These are phyloP conservation scores for Hedya salicella DNA, from an alignment of 2,888 invertebrate genomes.

Conservation along the genomic window DNA sequence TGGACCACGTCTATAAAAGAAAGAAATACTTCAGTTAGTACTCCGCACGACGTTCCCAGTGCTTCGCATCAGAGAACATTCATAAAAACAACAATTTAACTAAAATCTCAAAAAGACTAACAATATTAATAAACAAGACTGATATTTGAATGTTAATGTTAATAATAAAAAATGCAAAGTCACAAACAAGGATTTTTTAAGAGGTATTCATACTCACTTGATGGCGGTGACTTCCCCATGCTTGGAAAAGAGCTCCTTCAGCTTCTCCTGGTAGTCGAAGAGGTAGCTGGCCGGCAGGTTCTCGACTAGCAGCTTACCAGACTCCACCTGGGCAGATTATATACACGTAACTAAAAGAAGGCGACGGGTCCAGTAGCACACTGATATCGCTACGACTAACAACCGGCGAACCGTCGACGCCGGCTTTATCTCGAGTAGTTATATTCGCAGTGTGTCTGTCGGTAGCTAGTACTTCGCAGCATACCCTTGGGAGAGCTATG, in stretches of 20 bases:
- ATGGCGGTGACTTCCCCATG: conserved; percentile 74
- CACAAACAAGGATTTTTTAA: background rate
- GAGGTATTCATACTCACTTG: conserved; percentile 66
- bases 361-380: no score
- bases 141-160: conserved; percentile 85
- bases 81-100: conserved; percentile 37
- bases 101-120: conserved; percentile 42
- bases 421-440: no score
- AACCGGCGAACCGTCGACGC: no score
- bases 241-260: conserved; percentile 80
- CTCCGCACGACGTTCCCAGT: conserved; percentile 65
- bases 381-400: no score
- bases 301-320: conserved; percentile 81
- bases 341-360: no score
- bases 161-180: conserved; percentile 54
- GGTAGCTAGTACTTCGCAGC: no score
- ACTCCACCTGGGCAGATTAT: conserved; percentile 62
- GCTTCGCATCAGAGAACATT: conserved; percentile 68
- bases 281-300: conserved; percentile 78
- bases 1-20: conserved; percentile 85
- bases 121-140: conserved; percentile 58
- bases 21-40: conserved; percentile 81
- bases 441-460: no score
- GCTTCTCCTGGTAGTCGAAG: conserved; percentile 81
- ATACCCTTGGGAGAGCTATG: no score